Evolutionary conservation across 2,888 invertebrate genomes (phyloP), one percentile per base, ranked within the genome.

Genomic region (Patella caerulea): DNA sequence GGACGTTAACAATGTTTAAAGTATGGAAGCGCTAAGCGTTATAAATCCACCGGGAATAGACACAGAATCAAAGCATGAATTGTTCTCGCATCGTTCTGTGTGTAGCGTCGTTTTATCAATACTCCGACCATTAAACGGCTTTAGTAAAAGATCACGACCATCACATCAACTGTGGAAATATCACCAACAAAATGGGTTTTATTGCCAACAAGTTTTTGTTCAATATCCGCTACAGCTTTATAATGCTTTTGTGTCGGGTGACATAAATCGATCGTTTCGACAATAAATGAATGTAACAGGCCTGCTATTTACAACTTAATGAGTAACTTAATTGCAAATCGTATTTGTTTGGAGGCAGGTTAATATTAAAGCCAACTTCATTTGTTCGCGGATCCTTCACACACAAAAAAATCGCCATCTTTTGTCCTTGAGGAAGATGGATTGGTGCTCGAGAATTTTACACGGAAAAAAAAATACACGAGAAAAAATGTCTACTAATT

Each of bases 261-360:
- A n/a, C 73, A 45, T 24, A 73, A 54, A 73, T 73, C 73, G 55
- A 73, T 54, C 29, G 73, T 17, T 14, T 24, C 5, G 19, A 65
- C 65, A 65, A 65, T 65, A 65, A 24, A 24, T 24, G 19, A 65
- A 15, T 65, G 76, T 45, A 71, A 71, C 54, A 72, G 76, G 59
- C 24, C 12, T 53, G 71, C 71, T 56, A 76, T 72, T 76, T 76
- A 53, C 71, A 71, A 71, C 17, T 54, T 72, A 76, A 76, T 76
- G 71, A 76, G 71, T 56, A 59, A 72, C 71, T 76, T 76, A 76
- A 76, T 76, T 76, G 76, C 56, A 71, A 71, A 72, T 55, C 71
- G 76, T 59, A 71, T 71, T 71, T 72, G 75, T 72, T 74, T 69
- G 19, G 14, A 74, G 65, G 24, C 65, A 65, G 65, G 65, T 65